These are phyloP conservation scores for Chrysolina americana DNA, from an alignment of 2,888 invertebrate species.

Conservation along the genomic window DNA sequence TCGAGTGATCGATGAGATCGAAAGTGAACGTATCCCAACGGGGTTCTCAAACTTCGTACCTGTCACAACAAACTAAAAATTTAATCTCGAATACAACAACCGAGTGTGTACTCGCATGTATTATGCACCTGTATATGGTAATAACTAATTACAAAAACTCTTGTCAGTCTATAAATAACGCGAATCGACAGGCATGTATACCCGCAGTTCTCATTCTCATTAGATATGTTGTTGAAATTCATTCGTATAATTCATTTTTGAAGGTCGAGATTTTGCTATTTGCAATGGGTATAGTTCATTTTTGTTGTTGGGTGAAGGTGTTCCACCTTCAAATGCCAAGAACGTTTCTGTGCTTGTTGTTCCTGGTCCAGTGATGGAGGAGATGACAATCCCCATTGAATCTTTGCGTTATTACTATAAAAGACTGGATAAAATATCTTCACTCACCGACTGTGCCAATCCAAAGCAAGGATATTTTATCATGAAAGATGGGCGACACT, in stretches of 20 bases:
- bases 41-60: neutral
- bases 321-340: slow-evolving; percentile 22
- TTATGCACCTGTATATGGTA: slow-evolving; percentile 18
- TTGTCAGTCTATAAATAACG: slow-evolving; percentile 14
- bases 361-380: slow-evolving; percentile 12
- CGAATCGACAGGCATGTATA: slow-evolving; percentile 13
- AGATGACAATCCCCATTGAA: neutral
- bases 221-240: neutral
- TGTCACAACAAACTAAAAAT: slow-evolving; percentile 15
- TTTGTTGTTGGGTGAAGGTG: slow-evolving; percentile 6
- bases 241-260: slow-evolving; percentile 12
- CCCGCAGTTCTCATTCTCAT: neutral
- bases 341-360: slow-evolving; percentile 1
- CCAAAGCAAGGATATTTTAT: too few relatives aligned
- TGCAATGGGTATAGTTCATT: slow-evolving; percentile 10
- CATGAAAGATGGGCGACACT: too few relatives aligned
- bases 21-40: slow-evolving; percentile 1
- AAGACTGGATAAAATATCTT: too few relatives aligned
- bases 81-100: neutral
- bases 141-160: slow-evolving; percentile 14
- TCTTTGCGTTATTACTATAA: neutral
- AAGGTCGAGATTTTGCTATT: slow-evolving; percentile 13
- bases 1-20: neutral
- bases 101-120: neutral
- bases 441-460: too few relatives aligned